A percentile compares a stretch with the other conserved stretches of the same genome.
Evolutionary conservation across 2,888 invertebrate genomes (phyloP).

Genomic region (Oligia fasciuncula): DNA sequence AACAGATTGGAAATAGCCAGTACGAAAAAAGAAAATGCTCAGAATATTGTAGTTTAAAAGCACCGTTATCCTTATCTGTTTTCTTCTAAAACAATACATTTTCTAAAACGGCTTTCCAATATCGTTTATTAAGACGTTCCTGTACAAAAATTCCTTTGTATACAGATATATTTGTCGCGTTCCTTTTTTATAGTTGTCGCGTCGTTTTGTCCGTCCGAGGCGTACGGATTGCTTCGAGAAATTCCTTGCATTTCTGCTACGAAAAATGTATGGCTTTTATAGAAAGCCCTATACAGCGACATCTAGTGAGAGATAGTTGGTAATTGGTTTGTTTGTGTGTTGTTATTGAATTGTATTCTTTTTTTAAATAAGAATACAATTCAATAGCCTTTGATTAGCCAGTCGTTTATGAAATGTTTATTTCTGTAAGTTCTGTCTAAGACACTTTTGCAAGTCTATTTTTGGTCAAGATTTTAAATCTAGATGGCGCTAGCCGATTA

Average conservation of each 20-base stretch:
- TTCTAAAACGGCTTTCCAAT: conserved; percentile 52
- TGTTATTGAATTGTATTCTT: conserved; percentile 9
- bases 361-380: background rate
- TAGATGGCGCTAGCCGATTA: background rate
- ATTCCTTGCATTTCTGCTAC: conserved; percentile 54
- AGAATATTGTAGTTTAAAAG: background rate
- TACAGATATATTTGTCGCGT: conserved; percentile 50
- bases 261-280: conserved; percentile 55
- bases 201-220: conserved; percentile 35
- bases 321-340: conserved; percentile 26
- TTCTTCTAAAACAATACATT: conserved; percentile 38
- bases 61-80: background rate
- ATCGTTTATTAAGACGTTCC: conserved; percentile 61
- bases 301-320: conserved; percentile 29
- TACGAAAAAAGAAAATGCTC: background rate
- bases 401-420: background rate
- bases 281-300: conserved; percentile 34
- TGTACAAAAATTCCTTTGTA: conserved; percentile 58
- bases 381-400: background rate
- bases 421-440: background rate
- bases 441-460: background rate
- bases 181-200: conserved; percentile 56
- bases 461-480: background rate
- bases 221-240: conserved; percentile 53
- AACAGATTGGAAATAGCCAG: background rate